phyloP scores from a whole-genome alignment of 2,797 vertebrate genomes.

The Mus spretus region DNA sequence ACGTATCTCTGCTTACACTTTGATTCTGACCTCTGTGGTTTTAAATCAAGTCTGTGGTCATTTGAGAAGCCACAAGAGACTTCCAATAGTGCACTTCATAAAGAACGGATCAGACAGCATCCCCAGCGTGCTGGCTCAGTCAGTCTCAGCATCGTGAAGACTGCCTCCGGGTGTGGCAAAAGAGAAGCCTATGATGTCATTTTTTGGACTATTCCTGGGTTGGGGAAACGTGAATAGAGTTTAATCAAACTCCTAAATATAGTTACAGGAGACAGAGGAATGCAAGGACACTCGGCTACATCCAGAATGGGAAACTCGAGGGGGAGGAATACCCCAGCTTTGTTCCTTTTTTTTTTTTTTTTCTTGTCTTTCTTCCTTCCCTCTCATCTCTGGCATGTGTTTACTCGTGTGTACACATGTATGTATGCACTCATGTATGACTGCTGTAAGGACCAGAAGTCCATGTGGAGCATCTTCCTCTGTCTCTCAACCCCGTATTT shows the following conservation, averaged over 20 bases:
- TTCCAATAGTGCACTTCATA: not conserved
- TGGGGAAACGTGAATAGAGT: not conserved
- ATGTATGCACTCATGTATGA: not conserved
- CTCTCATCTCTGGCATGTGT: not conserved
- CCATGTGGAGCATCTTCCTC: not conserved
- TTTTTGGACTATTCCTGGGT: not conserved
- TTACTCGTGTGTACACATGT: too few relatives aligned
- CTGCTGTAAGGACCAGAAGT: not conserved
- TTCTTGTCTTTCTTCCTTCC: not conserved
- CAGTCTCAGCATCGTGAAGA: not conserved
- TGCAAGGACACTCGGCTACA: not conserved
- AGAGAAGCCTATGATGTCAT: not conserved
- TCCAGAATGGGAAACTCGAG: not conserved
- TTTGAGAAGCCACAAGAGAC: not conserved
- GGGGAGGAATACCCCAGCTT: not conserved
- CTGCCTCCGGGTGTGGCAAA: not conserved
- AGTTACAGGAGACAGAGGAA: not conserved
- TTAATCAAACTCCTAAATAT: conserved; percentile 32
- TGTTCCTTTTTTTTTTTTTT: not conserved
- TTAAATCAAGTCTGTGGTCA: not conserved
- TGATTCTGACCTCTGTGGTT: not conserved
- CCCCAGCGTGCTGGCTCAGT: not conserved
- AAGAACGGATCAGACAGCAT: not conserved
- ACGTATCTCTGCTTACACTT: not conserved
- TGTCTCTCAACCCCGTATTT: too few relatives aligned